A percentile compares a stretch with the other conserved stretches of the same genome.
phyloP scores from a whole-genome alignment of 1,140 invertebrate species.

The Neodiprion virginianus region DNA sequence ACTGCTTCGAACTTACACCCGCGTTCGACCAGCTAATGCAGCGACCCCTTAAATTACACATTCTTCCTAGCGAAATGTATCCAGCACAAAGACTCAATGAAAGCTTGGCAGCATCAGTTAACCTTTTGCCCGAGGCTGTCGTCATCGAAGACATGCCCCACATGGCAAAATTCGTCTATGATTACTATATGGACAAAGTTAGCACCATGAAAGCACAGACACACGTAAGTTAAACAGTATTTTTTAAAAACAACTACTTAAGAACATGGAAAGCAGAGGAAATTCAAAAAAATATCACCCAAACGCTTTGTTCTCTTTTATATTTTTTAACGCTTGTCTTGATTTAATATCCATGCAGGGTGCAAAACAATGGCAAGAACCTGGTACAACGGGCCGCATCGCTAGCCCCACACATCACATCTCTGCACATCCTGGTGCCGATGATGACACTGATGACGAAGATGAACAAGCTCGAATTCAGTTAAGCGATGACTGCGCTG shows the following conservation, averaged over 20 bases:
- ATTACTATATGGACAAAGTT: conserved; percentile 84
- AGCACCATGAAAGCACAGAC: conserved; percentile 68
- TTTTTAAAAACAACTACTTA: background rate
- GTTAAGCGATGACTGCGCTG: conserved; percentile 8
- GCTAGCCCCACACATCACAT: conserved; percentile 46
- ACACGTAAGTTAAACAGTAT: conserved; percentile 44
- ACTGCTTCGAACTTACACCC: conserved; percentile 95
- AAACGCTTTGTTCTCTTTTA: background rate
- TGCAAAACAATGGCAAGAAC: conserved; percentile 62
- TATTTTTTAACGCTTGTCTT: background rate
- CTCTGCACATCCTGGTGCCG: conserved; percentile 67
- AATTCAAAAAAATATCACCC: no score
- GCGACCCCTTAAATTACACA: conserved; percentile 77
- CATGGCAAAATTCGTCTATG: conserved; percentile 92
- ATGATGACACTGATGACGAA: conserved; percentile 61
- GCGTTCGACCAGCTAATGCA: conserved; percentile 87
- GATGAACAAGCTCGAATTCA: conserved; percentile 46
- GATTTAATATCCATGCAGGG: background rate
- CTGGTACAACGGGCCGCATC: conserved; percentile 50
- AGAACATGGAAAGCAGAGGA: background rate
- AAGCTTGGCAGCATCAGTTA: conserved; percentile 33
- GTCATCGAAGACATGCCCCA: conserved; percentile 87
- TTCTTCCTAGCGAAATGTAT: conserved; percentile 81
- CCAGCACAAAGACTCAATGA: conserved; percentile 70
- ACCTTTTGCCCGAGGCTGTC: conserved; percentile 51